These are phyloP conservation scores for Thinocorus orbignyianus DNA, from an alignment of 2,113 vertebrate genomes.

Conservation along the genomic window DNA sequence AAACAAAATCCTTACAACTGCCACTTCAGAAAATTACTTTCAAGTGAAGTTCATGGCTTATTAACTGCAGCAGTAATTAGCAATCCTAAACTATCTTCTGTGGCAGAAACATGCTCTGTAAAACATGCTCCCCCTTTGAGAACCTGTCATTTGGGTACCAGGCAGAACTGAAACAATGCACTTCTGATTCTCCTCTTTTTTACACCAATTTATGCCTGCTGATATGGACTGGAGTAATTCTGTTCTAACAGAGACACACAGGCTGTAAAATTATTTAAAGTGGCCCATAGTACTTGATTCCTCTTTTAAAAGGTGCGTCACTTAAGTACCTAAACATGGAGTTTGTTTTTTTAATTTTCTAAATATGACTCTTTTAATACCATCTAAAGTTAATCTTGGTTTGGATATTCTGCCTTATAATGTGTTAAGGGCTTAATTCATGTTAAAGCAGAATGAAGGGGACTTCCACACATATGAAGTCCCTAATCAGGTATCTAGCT, in stretches of 20 bases:
- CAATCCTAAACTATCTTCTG: background rate
- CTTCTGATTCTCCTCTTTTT: background rate
- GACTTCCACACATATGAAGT: background rate
- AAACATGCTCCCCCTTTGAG: background rate
- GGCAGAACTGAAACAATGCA: background rate
- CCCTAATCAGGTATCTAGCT: background rate
- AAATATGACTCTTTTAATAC: background rate
- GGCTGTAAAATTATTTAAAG: background rate
- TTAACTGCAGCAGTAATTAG: background rate
- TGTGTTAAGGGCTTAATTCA: background rate
- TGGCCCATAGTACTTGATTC: background rate
- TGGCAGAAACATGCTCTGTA: background rate
- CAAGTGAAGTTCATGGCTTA: background rate
- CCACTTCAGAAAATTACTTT: background rate
- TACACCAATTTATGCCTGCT: background rate
- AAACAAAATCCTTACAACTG: background rate
- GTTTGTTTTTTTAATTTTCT: background rate
- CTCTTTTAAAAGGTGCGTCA: background rate
- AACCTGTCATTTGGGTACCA: background rate
- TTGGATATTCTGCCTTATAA: background rate
- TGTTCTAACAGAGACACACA: background rate
- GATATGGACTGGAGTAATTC: background rate
- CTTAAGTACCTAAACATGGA: background rate
- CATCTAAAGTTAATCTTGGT: background rate
- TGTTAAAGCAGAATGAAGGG: background rate